Evolutionary conservation across 2,113 vertebrate genomes (phyloP), one percentile per base, ranked within the genome.

Genomic region (Malaclemys terrapin): DNA sequence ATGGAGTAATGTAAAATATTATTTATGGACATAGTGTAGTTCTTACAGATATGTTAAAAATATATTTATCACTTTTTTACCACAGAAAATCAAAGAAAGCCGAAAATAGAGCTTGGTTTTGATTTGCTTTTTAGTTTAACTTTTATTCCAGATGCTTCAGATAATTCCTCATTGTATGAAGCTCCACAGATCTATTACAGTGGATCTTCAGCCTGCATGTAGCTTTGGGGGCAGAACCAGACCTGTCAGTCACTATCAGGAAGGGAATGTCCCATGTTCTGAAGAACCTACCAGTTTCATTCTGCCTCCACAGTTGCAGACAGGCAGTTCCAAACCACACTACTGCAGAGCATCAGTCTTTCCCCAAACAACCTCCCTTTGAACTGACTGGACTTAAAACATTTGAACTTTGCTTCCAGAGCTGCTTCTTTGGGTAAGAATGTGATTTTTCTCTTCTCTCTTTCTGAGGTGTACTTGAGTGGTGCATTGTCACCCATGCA

Each of bases 81-180:
- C 11, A 83, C 56, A 5, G 19, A 50, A 49, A 78, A 83, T 53
- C 20, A 72, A 38, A 4, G 2, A 5, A 88, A 93, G 62, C 20
- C 1, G 5, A 76, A 52, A 72, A 87, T 76, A 49, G 20, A 80
- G 24, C 75, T 88, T 82, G 1, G 45, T 53, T 93, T 88, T 80
- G 52, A 4, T 85, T 84, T 85, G 14, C 78, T 80, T 35, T 19
- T 95, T 93, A 35, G 2, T 65, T 93, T 95, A 87, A 9, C 11
- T 91, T 29, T 84, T 91, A 82, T 96, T 90, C 22, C 75, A 62
- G 17, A 0, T 45, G 29, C 2, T 93, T 10, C 7, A 35, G 2
- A 78, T 85, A 42, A 79, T 57, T n/a, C 16, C 57, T 81, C 53
- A n/a, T 42, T 35, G 2, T 62, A 6, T 82, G 10, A 80, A 59